These are phyloP conservation scores for Lumbricus terrestris DNA, from an alignment of 2,888 invertebrate species.

Conservation along the genomic window DNA sequence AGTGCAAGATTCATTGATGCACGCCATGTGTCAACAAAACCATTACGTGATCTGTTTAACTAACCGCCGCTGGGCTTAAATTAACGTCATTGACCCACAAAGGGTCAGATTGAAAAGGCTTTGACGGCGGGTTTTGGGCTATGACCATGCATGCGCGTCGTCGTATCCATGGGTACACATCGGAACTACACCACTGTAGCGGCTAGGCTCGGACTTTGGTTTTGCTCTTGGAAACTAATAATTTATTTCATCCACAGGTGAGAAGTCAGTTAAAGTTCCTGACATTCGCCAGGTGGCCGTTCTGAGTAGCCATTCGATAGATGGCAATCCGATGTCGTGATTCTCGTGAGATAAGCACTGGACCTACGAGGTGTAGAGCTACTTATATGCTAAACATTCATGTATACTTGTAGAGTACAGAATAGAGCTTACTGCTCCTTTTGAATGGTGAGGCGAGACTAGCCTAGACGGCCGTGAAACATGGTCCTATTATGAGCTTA, in stretches of 20 bases:
- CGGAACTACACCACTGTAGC: not conserved
- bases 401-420: no score
- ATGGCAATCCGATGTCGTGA: not conserved
- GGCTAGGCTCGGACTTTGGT: not conserved
- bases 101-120: no score
- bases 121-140: not conserved
- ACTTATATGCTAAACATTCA: no score
- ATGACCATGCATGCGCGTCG: not conserved
- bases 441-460: no score
- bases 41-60: not conserved
- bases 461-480: no score
- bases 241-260: not conserved
- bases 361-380: no score
- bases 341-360: not conserved
- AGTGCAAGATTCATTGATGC: not conserved
- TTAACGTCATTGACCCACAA: not conserved
- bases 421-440: no score
- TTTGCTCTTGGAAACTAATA: not conserved
- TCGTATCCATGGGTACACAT: not conserved
- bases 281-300: not conserved
- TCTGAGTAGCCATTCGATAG: no score
- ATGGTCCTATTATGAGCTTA: no score
- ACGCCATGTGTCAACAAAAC: not conserved
- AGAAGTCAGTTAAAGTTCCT: no score
- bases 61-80: not conserved